Base-by-base conservation (phyloP, 1,140 invertebrate species). In the Gonioctena quinquepunctata region DNA sequence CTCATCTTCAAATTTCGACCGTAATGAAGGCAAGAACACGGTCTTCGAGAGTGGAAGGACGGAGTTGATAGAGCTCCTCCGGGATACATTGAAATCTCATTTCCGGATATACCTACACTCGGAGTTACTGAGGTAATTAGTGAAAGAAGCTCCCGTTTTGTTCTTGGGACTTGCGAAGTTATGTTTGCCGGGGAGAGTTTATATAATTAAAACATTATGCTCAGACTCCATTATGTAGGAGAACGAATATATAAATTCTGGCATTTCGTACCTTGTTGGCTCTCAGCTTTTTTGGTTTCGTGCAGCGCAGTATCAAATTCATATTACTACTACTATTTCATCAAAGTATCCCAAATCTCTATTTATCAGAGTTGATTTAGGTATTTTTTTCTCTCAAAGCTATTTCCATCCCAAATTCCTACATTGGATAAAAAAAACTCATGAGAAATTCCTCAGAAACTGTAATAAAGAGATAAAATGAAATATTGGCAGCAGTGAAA, bases 21-120 rank as follows among this genome's bases (percentile, higher is more conserved):
- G 60, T 73, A 77, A 60, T 48, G 50, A 61, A 21, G 65, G 64
- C 27, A 16, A 48, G 19, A 33, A n/a, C 57, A 42, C 27, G 48
- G 16, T 21, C 33, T 19, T 33, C 27, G 2, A 59, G 64, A n/a
- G n/a, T n/a, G n/a, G 65, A 60, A 59, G 22, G 27, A 33, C 18
- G 59, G 22, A 27, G 49, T 50, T 4, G 8, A 57, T 21, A 21
- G 66, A 75, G 73, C 73, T 80, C 79, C 80, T 81, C 68, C 77
- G 79, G 80, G 80, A 80, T 79, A 80, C 80, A 79, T 81, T 71
- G 79, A 79, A 80, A 80, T 80, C 80, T 81, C 79, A 81, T 80
- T 81, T 78, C 77, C 77, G 75, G 72, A 77, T 69, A 66, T 72
- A 69, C 64, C 64, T 71, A 75, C 57, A 64, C 72, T 68, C 69